Conservation (phyloP, 2,797 vertebrate genomes). For the Dendrocincla tyrannina region DNA sequence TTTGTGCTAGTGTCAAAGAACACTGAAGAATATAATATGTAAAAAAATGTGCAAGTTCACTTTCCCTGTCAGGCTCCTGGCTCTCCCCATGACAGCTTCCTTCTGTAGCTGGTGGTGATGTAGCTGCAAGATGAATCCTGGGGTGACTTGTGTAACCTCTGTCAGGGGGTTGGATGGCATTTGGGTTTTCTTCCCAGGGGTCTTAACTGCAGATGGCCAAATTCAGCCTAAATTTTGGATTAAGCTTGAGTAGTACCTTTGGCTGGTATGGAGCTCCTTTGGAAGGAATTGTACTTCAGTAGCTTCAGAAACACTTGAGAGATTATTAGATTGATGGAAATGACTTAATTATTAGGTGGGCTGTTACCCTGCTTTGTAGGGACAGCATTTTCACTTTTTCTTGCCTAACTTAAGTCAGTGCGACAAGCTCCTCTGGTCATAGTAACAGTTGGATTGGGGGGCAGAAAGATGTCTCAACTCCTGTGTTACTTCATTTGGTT, state of each 20-base stretch:
- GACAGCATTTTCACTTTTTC: not conserved
- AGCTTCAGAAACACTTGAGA: not conserved
- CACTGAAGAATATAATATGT: not conserved
- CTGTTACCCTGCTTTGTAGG: not conserved
- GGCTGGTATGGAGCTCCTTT: not conserved
- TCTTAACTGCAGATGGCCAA: not conserved
- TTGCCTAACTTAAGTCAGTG: not conserved
- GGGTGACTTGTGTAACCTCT: rapidly evolving
- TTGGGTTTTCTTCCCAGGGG: not conserved
- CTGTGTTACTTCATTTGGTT: not conserved
- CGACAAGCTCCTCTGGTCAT: not conserved
- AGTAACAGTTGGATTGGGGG: not conserved
- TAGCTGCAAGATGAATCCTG: not conserved
- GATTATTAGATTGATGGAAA: not conserved
- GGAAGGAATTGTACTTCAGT: not conserved
- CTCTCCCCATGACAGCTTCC: not conserved
- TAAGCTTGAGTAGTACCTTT: not conserved
- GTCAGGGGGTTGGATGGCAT: rapidly evolving
- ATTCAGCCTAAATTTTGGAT: not conserved
- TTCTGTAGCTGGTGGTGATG: not conserved
- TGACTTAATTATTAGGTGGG: not conserved
- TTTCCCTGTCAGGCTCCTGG: not conserved
- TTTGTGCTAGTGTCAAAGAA: not conserved
- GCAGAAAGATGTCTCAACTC: not conserved
- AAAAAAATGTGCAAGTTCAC: not conserved